Base-by-base conservation (phyloP, 2,797 vertebrate species). In the Oreonectes daqikongensis region DNA sequence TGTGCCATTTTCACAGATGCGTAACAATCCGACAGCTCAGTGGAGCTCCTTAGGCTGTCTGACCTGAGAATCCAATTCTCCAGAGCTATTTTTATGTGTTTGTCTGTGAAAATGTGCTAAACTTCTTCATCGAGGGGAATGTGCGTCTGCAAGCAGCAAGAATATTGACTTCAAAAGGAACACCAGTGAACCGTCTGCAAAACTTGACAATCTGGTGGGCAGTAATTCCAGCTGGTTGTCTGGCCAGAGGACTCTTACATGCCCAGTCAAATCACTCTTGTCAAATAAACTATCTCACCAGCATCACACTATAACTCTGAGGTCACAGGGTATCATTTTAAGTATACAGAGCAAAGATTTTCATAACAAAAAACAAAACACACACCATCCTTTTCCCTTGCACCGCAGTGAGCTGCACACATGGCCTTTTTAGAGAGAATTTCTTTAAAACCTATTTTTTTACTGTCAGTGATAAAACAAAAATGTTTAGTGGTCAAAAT, bases 331-430 rank as follows among this genome's bases (percentile, higher is more conserved):
- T 63, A 48, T 44, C 26, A 35, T 0, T 32, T 80, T 61, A 9
- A 60, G 78, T 30, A 65, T 60, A 48, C 85, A 90, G 89, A 91
- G 90, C 91, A 94, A 93, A 90, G 80, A 90, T 86, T 88, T 90
- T 87, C 89, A 85, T 17, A 50, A 85, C 70, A 69, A 84, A 84
- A 89, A 84, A 24, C 17, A 86, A 73, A 85, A 71, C 80, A 84
- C 81, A 87, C 78, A 74, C 81, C 52, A 14, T 90, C 87, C 88
- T 84, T 90, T 79, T 91, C 85, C 84, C 82, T 86, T 77, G 32
- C 72, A 72, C 76, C 81, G 50, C 50, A 53, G 15, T 40, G n/a
- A n/a, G n/a, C n/a, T n/a, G n/a, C 42, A 46, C 18, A 64, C 55
- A 46, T 80, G 77, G 64, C 67, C 22, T 26, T 1, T 55, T 11